phyloP scores from a whole-genome alignment of 1,140 invertebrate species.

The Drosophila obscura region DNA sequence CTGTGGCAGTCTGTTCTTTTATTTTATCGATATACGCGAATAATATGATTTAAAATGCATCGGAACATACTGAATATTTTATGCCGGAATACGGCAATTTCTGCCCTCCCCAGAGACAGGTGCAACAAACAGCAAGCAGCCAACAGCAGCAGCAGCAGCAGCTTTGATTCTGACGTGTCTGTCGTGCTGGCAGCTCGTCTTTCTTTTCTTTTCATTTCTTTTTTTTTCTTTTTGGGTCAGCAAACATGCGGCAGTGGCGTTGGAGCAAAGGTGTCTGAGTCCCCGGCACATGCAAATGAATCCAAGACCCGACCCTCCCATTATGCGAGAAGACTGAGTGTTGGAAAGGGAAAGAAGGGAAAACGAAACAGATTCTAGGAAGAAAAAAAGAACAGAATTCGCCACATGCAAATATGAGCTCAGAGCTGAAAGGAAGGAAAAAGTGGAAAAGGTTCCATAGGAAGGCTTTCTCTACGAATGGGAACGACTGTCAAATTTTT shows the following conservation, averaged over 20 bases:
- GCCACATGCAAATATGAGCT: constrained; percentile 42
- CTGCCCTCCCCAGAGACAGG: constrained; percentile 10
- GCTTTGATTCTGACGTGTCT: constrained; percentile 61
- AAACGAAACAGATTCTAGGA: constrained; percentile 35
- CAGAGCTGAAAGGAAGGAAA: constrained; percentile 12
- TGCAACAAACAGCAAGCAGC: constrained; percentile 5
- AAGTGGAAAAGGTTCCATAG: neutral
- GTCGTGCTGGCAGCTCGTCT: constrained; percentile 50
- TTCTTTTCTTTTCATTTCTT: constrained; percentile 17
- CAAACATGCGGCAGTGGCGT: constrained; percentile 42
- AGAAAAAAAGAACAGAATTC: constrained; percentile 5
- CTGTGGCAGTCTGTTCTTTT: constrained; percentile 31
- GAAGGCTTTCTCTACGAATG: constrained; percentile 36
- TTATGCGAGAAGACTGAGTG: constrained; percentile 53
- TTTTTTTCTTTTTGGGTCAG: constrained; percentile 66
- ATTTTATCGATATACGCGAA: constrained; percentile 71
- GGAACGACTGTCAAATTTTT: constrained; percentile 26
- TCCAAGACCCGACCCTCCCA: constrained; percentile 25
- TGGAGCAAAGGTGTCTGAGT: constrained; percentile 25
- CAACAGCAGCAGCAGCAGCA: neutral
- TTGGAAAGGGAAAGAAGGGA: constrained; percentile 32
- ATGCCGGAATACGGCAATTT: constrained; percentile 55
- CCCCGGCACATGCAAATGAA: constrained; percentile 29
- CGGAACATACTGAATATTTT: constrained; percentile 73
- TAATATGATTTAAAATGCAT: constrained; percentile 65